Base-by-base conservation (phyloP, 2,888 invertebrate species). In the Cephus nigrinus region DNA sequence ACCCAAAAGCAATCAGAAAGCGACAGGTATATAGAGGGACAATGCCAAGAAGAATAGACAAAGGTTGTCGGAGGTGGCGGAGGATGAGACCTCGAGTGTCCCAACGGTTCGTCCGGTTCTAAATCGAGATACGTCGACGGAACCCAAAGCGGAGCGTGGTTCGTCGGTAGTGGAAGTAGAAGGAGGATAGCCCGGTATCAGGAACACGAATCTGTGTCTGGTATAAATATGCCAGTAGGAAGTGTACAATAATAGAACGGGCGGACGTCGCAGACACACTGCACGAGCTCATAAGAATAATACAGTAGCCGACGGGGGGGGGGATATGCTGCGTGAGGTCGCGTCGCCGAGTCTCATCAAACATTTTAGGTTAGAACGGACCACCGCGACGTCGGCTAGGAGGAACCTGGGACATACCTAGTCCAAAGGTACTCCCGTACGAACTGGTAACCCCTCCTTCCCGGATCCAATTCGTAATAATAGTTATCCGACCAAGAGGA, bases 181-280 rank as follows among this genome's bases (percentile, higher is more conserved):
- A 80, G 79, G 79, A 79, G 77, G 80, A 69, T 76, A 55, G 55
- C 55, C 55, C 55, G 23, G 71, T 71, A 80, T 78, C 80, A 84
- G 80, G 84, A 85, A 83, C 82, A 84, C 83, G 82, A 84, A 84
- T 84, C 83, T 82, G 81, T 82, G 36, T 33, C 34, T 74, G 74
- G 74, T 86, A 87, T 88, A 88, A 88, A 89, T 88, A 88, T 86
- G 86, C 86, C 83, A 85, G 86, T 84, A 88, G 88, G 88, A 88
- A 88, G 87, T 88, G 80, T 85, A 84, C 85, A 86, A 86, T 88
- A 88, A 88, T 88, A 88, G 88, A 86, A 85, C 85, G 82, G 81
- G 79, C 80, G 75, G 77, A 79, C 78, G 81, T 74, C 75, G 78
- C 76, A 78, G 78, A n/a, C 35, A 72, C 12, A 68, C 72, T 33